Conservation (phyloP, 1,140 invertebrate species). For the Penaeus japonicus region DNA sequence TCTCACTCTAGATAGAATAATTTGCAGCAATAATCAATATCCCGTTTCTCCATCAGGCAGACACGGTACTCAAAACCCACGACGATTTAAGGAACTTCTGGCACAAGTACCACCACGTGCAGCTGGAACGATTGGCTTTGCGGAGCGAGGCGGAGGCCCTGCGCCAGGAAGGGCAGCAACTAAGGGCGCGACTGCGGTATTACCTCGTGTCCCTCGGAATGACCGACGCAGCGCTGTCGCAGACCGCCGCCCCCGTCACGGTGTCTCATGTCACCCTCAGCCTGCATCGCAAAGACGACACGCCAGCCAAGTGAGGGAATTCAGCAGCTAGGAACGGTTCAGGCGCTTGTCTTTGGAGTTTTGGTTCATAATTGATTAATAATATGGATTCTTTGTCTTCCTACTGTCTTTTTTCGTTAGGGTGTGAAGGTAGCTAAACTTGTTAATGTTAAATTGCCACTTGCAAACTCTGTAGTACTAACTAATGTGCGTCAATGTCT, state of each 20-base stretch:
- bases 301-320: too few species aligned
- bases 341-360: too few species aligned
- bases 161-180: slow-evolving; percentile 20
- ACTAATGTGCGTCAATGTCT: too few species aligned
- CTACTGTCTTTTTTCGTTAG: too few species aligned
- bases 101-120: slow-evolving; percentile 45
- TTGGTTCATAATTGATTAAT: too few species aligned
- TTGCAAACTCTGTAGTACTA: too few species aligned
- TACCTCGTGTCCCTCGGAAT: slow-evolving; percentile 44
- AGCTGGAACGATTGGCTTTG: slow-evolving; percentile 37
- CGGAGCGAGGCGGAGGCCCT: slow-evolving; percentile 13
- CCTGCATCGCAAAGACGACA: too few species aligned
- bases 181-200: slow-evolving; percentile 6
- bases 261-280: neutral
- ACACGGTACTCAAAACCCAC: slow-evolving; percentile 32
- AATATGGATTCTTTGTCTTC: too few species aligned
- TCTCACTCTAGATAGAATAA: neutral
- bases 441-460: too few species aligned
- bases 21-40: too few species aligned
- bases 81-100: slow-evolving; percentile 41
- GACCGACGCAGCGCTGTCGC: slow-evolving; percentile 23
- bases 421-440: too few species aligned
- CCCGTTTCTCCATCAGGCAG: neutral
- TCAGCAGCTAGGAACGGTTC: too few species aligned
- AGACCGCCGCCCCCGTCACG: neutral